A percentile compares a stretch with the other conserved stretches of the same genome.
phyloP scores from a whole-genome alignment of 2,888 invertebrate genomes.

The Thumatha senex region DNA sequence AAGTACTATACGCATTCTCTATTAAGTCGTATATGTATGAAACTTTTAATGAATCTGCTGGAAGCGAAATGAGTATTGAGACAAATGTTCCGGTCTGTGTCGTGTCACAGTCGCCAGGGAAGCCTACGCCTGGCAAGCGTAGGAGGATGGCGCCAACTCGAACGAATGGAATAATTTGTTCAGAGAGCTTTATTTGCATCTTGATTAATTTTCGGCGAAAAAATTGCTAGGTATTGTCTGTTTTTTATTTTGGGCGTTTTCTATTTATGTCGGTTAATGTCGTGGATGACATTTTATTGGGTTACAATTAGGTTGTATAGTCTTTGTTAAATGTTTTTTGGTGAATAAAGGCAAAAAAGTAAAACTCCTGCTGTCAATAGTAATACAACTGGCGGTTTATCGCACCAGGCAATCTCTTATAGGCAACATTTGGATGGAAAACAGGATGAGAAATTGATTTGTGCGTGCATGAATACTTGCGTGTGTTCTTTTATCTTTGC shows the following conservation, averaged over 20 bases:
- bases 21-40: too few relatives aligned
- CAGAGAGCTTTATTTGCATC: slow-evolving; percentile 10
- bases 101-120: slow-evolving; percentile 1
- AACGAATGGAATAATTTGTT: slow-evolving; percentile 3
- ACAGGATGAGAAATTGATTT: too few relatives aligned
- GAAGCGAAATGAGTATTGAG: slow-evolving; percentile 9
- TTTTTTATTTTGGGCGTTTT: not conserved
- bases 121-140: slow-evolving; percentile 7
- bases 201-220: slow-evolving; percentile 9
- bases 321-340: too few relatives aligned
- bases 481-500: too few relatives aligned
- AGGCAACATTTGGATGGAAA: too few relatives aligned
- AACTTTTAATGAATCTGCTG: too few relatives aligned
- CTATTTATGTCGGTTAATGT: not conserved
- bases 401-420: too few relatives aligned
- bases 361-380: too few relatives aligned
- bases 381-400: too few relatives aligned
- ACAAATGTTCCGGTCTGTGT: slow-evolving; percentile 12
- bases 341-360: too few relatives aligned
- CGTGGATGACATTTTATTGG: not conserved
- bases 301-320: not conserved
- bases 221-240: not conserved
- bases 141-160: slow-evolving; percentile 1
- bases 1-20: too few relatives aligned
- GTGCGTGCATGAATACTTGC: too few relatives aligned